Conservation (phyloP, 1,140 invertebrate genomes). For the Chrysopa pallens region DNA sequence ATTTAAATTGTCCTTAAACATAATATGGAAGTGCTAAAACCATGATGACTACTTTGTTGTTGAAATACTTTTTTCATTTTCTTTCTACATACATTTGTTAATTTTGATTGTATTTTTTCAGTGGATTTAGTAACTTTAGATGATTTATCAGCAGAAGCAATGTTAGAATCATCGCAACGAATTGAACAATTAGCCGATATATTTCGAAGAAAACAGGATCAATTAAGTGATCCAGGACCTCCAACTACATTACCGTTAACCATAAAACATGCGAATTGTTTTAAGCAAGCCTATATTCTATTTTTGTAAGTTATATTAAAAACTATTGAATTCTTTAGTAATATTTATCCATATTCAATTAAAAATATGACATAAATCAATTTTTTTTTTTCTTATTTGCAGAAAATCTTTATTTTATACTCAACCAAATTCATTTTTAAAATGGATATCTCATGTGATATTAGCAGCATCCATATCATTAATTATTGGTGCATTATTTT, state of each 20-base stretch:
- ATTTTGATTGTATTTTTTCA: slow-evolving; percentile 21
- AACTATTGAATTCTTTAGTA: too few species aligned
- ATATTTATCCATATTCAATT: background rate
- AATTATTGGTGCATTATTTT: slow-evolving; percentile 72
- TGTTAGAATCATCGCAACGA: slow-evolving; percentile 82
- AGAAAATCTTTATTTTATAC: slow-evolving; percentile 51
- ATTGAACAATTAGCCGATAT: slow-evolving; percentile 78
- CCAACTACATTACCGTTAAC: slow-evolving; percentile 52
- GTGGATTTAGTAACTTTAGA: slow-evolving; percentile 88
- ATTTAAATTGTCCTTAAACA: too few species aligned
- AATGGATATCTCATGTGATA: slow-evolving; percentile 55
- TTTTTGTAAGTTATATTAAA: slow-evolving; percentile 48
- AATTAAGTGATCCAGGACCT: slow-evolving; percentile 56
- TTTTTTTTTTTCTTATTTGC: slow-evolving; percentile 14
- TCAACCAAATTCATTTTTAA: slow-evolving; percentile 69
- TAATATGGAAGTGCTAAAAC: too few species aligned
- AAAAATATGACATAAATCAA: background rate
- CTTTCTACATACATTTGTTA: slow-evolving; percentile 1
- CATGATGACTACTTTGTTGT: background rate
- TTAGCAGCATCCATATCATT: slow-evolving; percentile 64
- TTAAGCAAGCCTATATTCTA: slow-evolving; percentile 47
- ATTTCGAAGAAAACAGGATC: slow-evolving; percentile 43
- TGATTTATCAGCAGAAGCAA: slow-evolving; percentile 78
- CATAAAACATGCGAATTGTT: slow-evolving; percentile 34
- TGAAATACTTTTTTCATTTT: background rate